Base-by-base conservation (phyloP, 2,797 vertebrate species). In the Botia kubotai region DNA sequence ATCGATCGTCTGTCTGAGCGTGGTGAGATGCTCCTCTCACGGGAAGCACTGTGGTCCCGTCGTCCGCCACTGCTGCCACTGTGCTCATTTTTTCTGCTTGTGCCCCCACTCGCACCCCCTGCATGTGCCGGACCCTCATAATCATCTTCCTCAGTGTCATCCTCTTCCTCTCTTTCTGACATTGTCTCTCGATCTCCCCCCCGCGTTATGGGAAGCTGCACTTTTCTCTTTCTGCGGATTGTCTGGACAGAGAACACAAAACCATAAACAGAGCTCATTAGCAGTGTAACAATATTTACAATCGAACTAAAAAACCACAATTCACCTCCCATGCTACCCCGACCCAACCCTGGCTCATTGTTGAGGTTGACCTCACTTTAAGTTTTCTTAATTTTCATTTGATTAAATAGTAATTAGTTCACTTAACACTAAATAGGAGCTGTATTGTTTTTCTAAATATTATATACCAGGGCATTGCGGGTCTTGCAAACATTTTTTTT, bases 81-180 rank as follows among this genome's bases (percentile, higher is more conserved):
- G 33, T 55, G 67, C 12, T 86, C 83, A 1, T 70, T 93, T 78
- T 96, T 93, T 62, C 96, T 91, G n/a, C 92, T 91, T 81, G 93
- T 94, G 10, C 93, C 95, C 66, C 94, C 94, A 19, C 95, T 94
- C 94, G 1, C 95, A 94, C 6, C 94, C 93, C 65, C 93, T 90
- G 72, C 94, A 93, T 71, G 95, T 33, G 60, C 75, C 2, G 81
- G 91, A 0, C 94, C 95, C 39, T 98, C 96, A 0, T 94, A 95
- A 21, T 99, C 97, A 46, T 99, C 98, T 0, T 98, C 98, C 0
- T 97, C 98, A 85, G 97, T 99, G 79, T 99, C 98, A 0, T 97
- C 97, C 67, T 99, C 97, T 0, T 98, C 97, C 10, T 98, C 98
- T 0, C 97, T 96, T 84, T 98, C 97, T 0, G 97, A 99, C 80